phyloP scores from a whole-genome alignment of 2,888 invertebrate species.

The Diplazon laetatorius region DNA sequence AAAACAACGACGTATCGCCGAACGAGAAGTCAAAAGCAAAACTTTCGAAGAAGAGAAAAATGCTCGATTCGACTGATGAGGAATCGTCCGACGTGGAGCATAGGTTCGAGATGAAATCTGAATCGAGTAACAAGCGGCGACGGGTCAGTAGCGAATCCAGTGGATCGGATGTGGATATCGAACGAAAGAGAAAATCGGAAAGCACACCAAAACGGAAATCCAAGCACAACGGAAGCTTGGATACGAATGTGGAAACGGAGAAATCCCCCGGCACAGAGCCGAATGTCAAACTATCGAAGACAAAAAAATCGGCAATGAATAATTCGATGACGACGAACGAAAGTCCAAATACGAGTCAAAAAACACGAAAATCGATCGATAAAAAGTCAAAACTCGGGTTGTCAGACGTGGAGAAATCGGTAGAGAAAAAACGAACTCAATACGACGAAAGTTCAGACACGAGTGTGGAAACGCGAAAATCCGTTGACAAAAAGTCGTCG shows the following conservation, averaged over 20 bases:
- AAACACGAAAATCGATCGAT: neutral
- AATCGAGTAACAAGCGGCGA: neutral
- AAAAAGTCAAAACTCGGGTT: neutral
- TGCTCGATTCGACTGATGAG: neutral
- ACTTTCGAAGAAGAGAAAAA: conserved; percentile 11
- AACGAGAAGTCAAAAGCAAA: neutral
- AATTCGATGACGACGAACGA: neutral
- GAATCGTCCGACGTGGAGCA: conserved; percentile 7
- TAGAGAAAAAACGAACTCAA: neutral
- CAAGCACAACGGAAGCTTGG: neutral
- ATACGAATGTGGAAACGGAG: neutral
- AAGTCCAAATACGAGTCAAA: neutral
- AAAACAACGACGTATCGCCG: neutral
- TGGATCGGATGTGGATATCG: neutral
- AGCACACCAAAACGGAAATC: neutral
- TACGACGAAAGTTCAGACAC: neutral
- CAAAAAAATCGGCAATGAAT: conserved; percentile 10
- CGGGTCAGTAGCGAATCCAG: neutral
- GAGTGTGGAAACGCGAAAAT: neutral
- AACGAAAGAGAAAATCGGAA: neutral
- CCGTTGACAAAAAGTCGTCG: neutral
- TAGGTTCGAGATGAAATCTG: neutral
- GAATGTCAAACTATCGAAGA: neutral
- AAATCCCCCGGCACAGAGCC: neutral
- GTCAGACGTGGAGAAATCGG: neutral